These are phyloP conservation scores for Lophochroa leadbeateri DNA, from an alignment of 2,113 vertebrate species.

Conservation along the genomic window DNA sequence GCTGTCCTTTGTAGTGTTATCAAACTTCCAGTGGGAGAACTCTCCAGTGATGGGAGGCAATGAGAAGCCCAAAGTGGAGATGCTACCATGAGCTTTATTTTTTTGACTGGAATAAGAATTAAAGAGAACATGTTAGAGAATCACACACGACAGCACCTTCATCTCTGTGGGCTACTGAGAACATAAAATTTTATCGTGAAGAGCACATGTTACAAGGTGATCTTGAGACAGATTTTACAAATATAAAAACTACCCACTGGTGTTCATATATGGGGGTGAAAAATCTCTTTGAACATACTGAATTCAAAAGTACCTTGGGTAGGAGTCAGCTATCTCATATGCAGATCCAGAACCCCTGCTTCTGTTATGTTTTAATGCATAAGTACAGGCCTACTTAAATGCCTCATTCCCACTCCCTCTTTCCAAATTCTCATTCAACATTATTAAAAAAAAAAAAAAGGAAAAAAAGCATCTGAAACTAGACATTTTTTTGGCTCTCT, in stretches of 20 bases:
- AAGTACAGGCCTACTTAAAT: neutral
- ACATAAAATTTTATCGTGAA: neutral
- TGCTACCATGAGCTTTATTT: neutral
- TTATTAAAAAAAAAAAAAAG: neutral
- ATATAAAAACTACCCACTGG: neutral
- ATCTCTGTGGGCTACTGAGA: neutral
- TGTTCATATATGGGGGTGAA: neutral
- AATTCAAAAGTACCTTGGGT: neutral
- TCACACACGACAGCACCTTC: neutral
- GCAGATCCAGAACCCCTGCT: neutral
- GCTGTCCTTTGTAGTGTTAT: rapidly evolving
- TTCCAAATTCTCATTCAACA: neutral
- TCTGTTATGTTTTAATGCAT: neutral
- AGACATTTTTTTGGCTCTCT: slow-evolving; percentile 15
- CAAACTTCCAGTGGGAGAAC: neutral
- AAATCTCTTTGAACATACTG: neutral
- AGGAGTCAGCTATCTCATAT: neutral
- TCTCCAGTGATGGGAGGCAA: neutral
- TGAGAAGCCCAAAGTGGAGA: neutral
- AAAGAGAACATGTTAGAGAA: neutral
- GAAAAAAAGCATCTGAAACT: neutral
- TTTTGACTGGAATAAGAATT: neutral
- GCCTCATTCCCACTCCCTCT: neutral
- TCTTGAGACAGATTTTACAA: neutral
- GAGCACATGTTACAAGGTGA: rapidly evolving